Evolutionary conservation across 2,797 vertebrate species (phyloP).

Genomic region (Ctenochaetus hawaiiensis): DNA sequence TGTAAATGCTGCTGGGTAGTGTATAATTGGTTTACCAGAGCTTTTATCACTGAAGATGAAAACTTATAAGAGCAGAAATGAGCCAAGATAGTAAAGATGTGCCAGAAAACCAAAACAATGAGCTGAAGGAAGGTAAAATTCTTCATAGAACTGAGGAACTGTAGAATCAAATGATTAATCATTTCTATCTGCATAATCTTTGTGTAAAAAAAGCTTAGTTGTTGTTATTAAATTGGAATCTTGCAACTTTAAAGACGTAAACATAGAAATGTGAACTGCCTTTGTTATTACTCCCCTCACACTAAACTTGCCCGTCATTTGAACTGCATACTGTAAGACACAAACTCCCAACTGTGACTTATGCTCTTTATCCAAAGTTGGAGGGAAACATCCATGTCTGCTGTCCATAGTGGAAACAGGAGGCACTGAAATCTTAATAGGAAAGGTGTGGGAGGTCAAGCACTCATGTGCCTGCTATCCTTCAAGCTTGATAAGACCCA

Average conservation of each 20-base stretch:
- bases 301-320: neutral
- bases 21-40: neutral
- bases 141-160: too few species aligned
- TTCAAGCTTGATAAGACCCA: neutral
- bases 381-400: constrained; percentile 16
- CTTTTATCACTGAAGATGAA: neutral
- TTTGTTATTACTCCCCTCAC: neutral
- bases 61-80: too few species aligned
- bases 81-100: too few species aligned
- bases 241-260: too few species aligned
- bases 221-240: too few species aligned
- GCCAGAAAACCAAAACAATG: neutral
- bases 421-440: constrained; percentile 1
- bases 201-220: too few species aligned
- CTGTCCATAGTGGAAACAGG: neutral
- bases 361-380: constrained; percentile 5
- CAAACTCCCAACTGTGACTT: neutral
- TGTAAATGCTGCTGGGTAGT: neutral
- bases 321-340: neutral
- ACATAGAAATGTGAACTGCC: neutral
- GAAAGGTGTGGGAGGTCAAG: constrained; percentile 29
- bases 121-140: neutral
- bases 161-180: too few species aligned
- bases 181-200: too few species aligned
- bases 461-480: neutral